phyloP scores from a whole-genome alignment of 1,140 invertebrate genomes.

The Centruroides sculpturatus region DNA sequence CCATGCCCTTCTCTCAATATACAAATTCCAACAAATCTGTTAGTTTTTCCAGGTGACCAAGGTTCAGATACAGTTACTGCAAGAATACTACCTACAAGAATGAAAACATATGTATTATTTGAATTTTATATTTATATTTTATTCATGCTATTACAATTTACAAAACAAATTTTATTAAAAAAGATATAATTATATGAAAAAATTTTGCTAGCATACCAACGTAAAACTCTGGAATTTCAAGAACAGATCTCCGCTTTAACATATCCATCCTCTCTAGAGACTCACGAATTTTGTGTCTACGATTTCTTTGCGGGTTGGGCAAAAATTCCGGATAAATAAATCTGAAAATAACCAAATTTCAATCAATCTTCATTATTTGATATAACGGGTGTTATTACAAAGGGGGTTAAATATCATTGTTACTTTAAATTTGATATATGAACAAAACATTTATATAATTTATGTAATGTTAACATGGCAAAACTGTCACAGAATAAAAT shows the following conservation, averaged over 20 bases:
- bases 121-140: too few relatives aligned
- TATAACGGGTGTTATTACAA: too few relatives aligned
- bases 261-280: constrained; percentile 85
- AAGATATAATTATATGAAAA: too few relatives aligned
- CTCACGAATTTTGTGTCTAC: constrained; percentile 66
- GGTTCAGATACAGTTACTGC: constrained; percentile 80
- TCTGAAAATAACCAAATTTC: constrained; percentile 27
- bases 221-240: constrained; percentile 95
- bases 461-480: too few relatives aligned
- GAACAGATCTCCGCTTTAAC: constrained; percentile 59
- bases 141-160: too few relatives aligned
- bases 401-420: too few relatives aligned
- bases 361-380: too few relatives aligned
- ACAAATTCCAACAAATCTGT: constrained; percentile 91
- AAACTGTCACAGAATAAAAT: too few relatives aligned
- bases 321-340: constrained; percentile 88
- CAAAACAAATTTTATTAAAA: too few relatives aligned
- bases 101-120: neutral
- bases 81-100: constrained; percentile 60
- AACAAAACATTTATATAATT: too few relatives aligned
- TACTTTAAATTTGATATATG: too few relatives aligned
- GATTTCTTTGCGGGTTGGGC: constrained; percentile 61
- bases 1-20: constrained; percentile 67
- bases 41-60: constrained; percentile 69
- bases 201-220: constrained; percentile 45